Percentiles rank a stretch among this genome's conserved stretches.
phyloP scores from a whole-genome alignment of 2,797 vertebrate genomes.

The Lacerta agilis region DNA sequence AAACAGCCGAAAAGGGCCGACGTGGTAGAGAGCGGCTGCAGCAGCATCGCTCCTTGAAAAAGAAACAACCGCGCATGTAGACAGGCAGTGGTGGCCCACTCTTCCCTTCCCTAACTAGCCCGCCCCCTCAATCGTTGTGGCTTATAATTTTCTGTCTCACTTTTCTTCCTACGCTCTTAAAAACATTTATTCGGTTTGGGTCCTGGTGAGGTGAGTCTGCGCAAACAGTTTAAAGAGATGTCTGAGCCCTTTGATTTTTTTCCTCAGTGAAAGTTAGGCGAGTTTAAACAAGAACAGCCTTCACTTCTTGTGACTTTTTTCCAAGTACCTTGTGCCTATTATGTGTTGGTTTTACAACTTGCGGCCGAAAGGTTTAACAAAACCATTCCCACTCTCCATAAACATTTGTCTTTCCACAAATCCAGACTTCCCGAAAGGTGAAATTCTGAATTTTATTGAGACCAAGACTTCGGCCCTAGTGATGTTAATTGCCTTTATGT shows the following conservation, averaged over 20 bases:
- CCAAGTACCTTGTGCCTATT: not conserved
- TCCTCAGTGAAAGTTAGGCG: not conserved
- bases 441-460: not conserved
- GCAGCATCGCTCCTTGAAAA: not conserved
- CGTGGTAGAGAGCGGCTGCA: not conserved
- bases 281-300: not conserved
- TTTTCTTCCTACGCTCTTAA: not conserved
- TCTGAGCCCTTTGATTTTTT: not conserved
- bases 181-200: not conserved
- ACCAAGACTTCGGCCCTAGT: not conserved
- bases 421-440: not conserved
- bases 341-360: not conserved
- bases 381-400: not conserved
- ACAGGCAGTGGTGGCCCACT: no score
- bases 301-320: not conserved
- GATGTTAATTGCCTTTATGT: not conserved
- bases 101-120: no score
- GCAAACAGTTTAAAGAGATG: not conserved
- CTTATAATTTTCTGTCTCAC: no score
- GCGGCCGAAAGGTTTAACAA: not conserved
- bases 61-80: no score
- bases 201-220: not conserved
- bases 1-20: not conserved
- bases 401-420: not conserved
- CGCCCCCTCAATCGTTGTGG: no score